Conservation (phyloP, 2,113 vertebrate genomes). For the Notothenia rossii region DNA sequence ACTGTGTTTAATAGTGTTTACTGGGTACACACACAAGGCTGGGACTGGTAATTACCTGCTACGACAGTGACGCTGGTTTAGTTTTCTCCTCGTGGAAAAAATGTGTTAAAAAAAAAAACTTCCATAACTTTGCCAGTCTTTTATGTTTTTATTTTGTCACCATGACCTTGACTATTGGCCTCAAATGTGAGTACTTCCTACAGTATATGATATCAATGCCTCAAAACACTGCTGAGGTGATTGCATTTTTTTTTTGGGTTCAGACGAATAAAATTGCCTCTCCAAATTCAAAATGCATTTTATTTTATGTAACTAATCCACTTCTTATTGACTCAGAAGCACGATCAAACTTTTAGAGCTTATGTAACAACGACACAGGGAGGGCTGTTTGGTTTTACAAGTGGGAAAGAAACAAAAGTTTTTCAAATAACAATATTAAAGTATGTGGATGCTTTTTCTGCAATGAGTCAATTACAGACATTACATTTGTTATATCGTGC, state of each 20-base stretch:
- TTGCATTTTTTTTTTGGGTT: neutral
- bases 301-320: neutral
- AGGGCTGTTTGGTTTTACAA: neutral
- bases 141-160: too few relatives aligned
- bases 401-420: neutral
- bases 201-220: neutral
- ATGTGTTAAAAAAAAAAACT: too few relatives aligned
- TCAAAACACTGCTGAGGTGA: slow-evolving; percentile 2
- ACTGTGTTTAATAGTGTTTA: neutral
- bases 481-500: neutral
- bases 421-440: neutral
- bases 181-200: too few relatives aligned
- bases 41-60: neutral
- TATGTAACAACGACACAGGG: neutral
- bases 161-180: too few relatives aligned
- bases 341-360: neutral
- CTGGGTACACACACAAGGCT: slow-evolving; percentile 6
- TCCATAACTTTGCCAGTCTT: too few relatives aligned
- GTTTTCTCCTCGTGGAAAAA: too few relatives aligned
- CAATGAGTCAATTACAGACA: too few relatives aligned
- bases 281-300: neutral
- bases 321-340: neutral
- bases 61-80: too few relatives aligned
- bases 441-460: neutral
- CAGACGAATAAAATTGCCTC: neutral